Evolutionary conservation across 2,797 vertebrate species (phyloP).

Genomic region (Silurus aristotelis): DNA sequence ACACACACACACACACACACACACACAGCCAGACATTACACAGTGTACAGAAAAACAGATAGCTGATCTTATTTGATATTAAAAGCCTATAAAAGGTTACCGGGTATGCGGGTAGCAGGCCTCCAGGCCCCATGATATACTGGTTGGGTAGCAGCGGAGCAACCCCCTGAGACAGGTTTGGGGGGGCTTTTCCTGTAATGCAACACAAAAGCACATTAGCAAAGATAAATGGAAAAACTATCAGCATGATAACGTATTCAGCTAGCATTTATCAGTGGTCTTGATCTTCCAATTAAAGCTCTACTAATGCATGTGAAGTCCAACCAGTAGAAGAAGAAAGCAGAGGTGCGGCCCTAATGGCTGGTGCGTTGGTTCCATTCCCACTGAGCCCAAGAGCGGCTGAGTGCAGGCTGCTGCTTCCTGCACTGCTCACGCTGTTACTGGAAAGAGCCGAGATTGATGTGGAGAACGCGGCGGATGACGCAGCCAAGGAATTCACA

Average conservation of each 20-base stretch:
- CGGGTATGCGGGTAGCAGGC: conserved; percentile 94
- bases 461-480: conserved; percentile 71
- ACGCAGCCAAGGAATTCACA: conserved; percentile 73
- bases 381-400: conserved; percentile 80
- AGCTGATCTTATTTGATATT: background rate
- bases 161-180: conserved; percentile 91
- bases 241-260: background rate
- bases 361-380: conserved; percentile 77
- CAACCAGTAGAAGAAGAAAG: conserved; percentile 80
- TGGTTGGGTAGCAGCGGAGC: conserved; percentile 94
- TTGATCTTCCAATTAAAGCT: background rate
- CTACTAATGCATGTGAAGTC: background rate
- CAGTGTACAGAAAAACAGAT: background rate
- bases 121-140: conserved; percentile 96
- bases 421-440: conserved; percentile 62
- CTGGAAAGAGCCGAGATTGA: conserved; percentile 64
- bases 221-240: background rate
- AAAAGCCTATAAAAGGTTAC: conserved; percentile 68
- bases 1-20: background rate
- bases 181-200: conserved; percentile 89
- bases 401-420: conserved; percentile 71
- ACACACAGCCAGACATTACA: background rate
- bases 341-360: conserved; percentile 78
- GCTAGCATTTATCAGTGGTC: background rate
- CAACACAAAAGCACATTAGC: conserved; percentile 42